Conservation (phyloP, 2,113 vertebrate genomes). For the Podiceps cristatus region DNA sequence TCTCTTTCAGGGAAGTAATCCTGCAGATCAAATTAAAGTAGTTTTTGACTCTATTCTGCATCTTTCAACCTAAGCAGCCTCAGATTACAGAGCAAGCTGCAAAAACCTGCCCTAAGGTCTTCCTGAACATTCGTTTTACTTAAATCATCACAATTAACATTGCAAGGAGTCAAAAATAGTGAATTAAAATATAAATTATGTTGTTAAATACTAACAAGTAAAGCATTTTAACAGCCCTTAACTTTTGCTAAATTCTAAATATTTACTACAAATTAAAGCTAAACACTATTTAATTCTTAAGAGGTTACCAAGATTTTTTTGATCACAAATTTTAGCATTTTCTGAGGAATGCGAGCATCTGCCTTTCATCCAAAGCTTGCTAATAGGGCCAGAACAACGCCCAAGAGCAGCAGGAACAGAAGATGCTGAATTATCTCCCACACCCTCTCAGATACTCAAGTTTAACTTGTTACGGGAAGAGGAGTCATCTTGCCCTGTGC, state of each 20-base stretch:
- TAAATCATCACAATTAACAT: background rate
- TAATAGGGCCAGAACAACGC: background rate
- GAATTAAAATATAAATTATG: background rate
- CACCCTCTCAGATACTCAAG: rapidly evolving
- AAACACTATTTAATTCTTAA: background rate
- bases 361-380: background rate
- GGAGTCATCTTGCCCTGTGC: rapidly evolving
- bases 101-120: background rate
- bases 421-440: background rate
- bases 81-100: background rate
- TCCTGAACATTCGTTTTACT: background rate
- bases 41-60: background rate
- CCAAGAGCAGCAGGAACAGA: background rate
- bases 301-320: background rate
- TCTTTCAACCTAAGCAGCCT: background rate
- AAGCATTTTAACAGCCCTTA: background rate
- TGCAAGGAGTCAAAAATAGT: background rate
- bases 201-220: background rate
- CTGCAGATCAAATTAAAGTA: background rate
- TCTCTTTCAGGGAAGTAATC: background rate
- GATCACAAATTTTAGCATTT: background rate
- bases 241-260: background rate
- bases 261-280: background rate
- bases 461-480: background rate
- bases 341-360: background rate